These are phyloP conservation scores for Zaprionus nigranus DNA, from an alignment of 1,140 invertebrate species.

Conservation along the genomic window DNA sequence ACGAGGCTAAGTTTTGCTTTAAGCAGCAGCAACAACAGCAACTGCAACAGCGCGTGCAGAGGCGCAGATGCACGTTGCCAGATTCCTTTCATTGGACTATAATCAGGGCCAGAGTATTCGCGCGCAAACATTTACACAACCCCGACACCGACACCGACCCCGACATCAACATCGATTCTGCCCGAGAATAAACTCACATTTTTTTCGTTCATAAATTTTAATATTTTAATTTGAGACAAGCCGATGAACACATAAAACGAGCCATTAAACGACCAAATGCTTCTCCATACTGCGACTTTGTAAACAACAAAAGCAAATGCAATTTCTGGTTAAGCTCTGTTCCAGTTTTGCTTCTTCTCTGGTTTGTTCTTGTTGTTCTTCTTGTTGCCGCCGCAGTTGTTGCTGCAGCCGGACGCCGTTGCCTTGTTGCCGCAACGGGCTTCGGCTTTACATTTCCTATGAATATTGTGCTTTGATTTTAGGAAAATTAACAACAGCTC, in stretches of 20 bases:
- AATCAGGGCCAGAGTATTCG: slow-evolving; percentile 34
- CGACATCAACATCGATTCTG: background rate
- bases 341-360: slow-evolving; percentile 47
- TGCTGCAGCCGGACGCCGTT: slow-evolving; percentile 46
- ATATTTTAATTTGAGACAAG: slow-evolving; percentile 78
- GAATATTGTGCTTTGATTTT: slow-evolving; percentile 81
- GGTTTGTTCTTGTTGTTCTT: slow-evolving; percentile 29
- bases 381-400: slow-evolving; percentile 22
- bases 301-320: slow-evolving; percentile 61
- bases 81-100: slow-evolving; percentile 59
- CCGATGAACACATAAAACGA: slow-evolving; percentile 74
- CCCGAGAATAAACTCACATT: slow-evolving; percentile 21
- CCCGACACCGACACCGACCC: background rate
- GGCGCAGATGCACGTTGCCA: slow-evolving; percentile 70
- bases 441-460: slow-evolving; percentile 73
- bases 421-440: slow-evolving; percentile 63
- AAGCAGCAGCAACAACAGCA: slow-evolving; percentile 52
- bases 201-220: slow-evolving; percentile 76
- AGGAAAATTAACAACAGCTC: slow-evolving; percentile 82
- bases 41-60: slow-evolving; percentile 39
- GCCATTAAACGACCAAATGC: slow-evolving; percentile 54
- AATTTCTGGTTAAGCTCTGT: slow-evolving; percentile 60
- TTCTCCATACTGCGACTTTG: slow-evolving; percentile 26
- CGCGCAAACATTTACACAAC: slow-evolving; percentile 60
- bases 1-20: slow-evolving; percentile 65